Evolutionary conservation across 2,797 vertebrate species (phyloP).

Genomic region (Tiaroga cobitis): DNA sequence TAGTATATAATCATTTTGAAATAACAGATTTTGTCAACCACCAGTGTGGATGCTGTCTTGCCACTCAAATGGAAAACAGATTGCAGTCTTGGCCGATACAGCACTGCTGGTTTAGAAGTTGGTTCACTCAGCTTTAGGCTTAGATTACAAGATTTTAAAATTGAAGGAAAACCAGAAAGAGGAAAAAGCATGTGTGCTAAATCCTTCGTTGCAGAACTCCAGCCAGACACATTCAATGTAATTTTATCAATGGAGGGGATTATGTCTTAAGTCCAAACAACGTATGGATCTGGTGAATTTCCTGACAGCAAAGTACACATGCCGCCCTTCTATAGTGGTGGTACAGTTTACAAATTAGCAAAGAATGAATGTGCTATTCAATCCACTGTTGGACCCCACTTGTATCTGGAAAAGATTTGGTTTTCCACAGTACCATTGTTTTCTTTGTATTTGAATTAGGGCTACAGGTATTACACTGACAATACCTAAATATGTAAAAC

Average conservation of each 20-base stretch:
- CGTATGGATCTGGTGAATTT: slow-evolving; percentile 76
- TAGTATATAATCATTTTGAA: slow-evolving; percentile 90
- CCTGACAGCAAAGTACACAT: slow-evolving; percentile 70
- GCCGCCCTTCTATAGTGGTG: slow-evolving; percentile 64
- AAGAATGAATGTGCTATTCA: slow-evolving; percentile 67
- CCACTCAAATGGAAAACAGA: slow-evolving; percentile 98
- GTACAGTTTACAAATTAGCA: slow-evolving; percentile 66
- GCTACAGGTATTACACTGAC: slow-evolving; percentile 60
- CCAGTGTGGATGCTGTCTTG: slow-evolving; percentile 91
- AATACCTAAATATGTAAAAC: too few relatives aligned
- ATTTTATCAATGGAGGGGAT: slow-evolving; percentile 84
- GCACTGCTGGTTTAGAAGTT: slow-evolving; percentile 85
- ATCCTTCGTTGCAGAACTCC: slow-evolving; percentile 79
- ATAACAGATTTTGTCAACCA: slow-evolving; percentile 90
- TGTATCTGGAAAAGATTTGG: slow-evolving; percentile 66
- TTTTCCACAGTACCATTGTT: slow-evolving; percentile 58
- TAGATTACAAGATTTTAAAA: slow-evolving; percentile 99
- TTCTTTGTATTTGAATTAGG: slow-evolving; percentile 61
- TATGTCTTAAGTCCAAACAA: slow-evolving; percentile 79
- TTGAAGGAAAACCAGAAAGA: slow-evolving; percentile 90
- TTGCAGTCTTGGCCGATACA: slow-evolving; percentile 87
- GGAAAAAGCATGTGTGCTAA: slow-evolving; percentile 83
- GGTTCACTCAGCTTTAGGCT: slow-evolving; percentile 90
- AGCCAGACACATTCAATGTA: slow-evolving; percentile 73
- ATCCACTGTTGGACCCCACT: slow-evolving; percentile 60